These are phyloP conservation scores for Camelus bactrianus DNA, from an alignment of 2,113 vertebrate genomes.

Conservation along the genomic window DNA sequence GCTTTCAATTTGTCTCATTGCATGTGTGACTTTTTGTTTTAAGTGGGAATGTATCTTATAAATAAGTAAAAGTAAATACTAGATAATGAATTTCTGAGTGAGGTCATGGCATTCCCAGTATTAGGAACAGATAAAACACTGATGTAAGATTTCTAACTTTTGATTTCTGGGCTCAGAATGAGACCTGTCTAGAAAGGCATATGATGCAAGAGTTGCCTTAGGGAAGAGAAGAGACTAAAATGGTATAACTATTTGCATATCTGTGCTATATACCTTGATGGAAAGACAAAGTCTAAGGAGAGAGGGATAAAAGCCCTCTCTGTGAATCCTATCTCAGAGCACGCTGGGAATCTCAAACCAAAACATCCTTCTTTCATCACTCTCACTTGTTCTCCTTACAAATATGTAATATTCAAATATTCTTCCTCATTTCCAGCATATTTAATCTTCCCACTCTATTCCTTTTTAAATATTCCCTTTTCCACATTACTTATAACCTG, in stretches of 20 bases:
- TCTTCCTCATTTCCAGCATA: neutral
- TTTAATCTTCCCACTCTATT: neutral
- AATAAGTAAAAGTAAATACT: constrained; percentile 25
- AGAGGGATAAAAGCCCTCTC: neutral
- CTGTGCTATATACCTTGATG: neutral
- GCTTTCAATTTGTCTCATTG: neutral
- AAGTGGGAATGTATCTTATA: neutral
- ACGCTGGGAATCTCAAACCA: neutral
- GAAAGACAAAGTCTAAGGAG: constrained; percentile 15
- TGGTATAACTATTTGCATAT: neutral
- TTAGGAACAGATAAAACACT: neutral
- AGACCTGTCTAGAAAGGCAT: neutral
- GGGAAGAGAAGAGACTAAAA: neutral
- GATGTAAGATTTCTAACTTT: neutral
- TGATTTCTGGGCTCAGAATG: neutral
- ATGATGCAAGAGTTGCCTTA: neutral
- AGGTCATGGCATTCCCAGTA: neutral
- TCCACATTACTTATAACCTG: neutral
- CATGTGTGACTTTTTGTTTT: neutral
- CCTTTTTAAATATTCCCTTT: neutral
- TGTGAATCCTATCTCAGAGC: neutral
- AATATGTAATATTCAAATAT: neutral
- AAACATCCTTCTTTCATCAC: neutral
- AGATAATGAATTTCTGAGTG: neutral
- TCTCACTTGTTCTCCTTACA: neutral